Conservation (phyloP, 2,797 vertebrate species). For the Erethizon dorsatum region DNA sequence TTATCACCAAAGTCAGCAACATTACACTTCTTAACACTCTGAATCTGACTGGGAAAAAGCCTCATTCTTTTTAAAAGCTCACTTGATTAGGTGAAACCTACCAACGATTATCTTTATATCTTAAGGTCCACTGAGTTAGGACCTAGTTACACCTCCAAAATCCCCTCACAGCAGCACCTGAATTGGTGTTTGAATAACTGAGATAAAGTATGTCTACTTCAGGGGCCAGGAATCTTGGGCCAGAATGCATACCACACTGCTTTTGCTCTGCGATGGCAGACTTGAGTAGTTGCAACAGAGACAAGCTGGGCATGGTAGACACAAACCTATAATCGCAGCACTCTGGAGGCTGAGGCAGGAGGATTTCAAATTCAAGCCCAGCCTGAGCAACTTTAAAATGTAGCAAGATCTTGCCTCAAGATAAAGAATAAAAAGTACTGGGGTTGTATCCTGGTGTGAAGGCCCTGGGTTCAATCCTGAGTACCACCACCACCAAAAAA, state of each 20-base stretch:
- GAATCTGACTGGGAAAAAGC: slow-evolving; percentile 57
- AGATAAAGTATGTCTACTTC: background rate
- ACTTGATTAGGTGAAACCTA: background rate
- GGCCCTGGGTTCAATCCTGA: background rate
- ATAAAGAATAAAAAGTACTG: background rate
- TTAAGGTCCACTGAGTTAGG: slow-evolving; percentile 20
- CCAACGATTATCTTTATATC: background rate
- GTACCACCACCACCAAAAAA: background rate
- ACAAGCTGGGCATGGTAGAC: background rate
- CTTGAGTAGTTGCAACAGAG: background rate
- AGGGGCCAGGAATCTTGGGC: background rate
- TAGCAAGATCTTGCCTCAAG: background rate
- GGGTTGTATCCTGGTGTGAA: background rate
- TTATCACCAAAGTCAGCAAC: background rate
- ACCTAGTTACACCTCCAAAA: background rate
- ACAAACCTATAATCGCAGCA: background rate
- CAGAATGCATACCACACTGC: background rate
- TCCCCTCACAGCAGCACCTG: background rate
- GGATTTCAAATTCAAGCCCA: background rate
- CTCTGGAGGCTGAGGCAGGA: background rate
- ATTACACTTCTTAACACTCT: background rate
- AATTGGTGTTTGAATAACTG: background rate
- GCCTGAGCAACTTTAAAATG: background rate
- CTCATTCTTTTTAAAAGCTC: background rate
- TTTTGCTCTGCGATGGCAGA: background rate